Percentiles rank a stretch among this genome's conserved stretches.
Conservation (phyloP, 2,113 vertebrate species). For the Passer domesticus region DNA sequence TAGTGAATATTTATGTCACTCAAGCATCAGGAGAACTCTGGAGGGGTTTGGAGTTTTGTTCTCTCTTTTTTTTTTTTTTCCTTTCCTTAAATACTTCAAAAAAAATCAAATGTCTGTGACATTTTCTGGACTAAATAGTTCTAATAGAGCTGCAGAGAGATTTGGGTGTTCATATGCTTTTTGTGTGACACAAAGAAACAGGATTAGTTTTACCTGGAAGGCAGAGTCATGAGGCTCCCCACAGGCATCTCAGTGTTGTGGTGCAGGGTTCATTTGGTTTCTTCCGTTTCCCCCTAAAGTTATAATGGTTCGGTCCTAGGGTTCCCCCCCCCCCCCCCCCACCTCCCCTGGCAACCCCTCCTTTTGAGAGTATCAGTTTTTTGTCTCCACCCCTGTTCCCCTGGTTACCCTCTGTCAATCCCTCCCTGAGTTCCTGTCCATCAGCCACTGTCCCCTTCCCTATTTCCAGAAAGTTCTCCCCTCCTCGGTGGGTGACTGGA, state of each 20-base stretch:
- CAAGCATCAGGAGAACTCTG: neutral
- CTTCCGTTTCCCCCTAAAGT: no score
- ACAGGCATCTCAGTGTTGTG: neutral
- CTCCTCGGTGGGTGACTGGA: no score
- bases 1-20: conserved; percentile 58
- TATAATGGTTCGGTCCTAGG: no score
- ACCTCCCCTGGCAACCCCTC: no score
- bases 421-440: no score
- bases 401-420: no score
- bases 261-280: no score
- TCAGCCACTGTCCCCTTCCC: no score
- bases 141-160: neutral
- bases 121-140: conserved; percentile 15
- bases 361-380: no score
- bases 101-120: neutral
- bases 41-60: neutral
- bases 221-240: neutral
- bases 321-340: no score
- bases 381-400: no score
- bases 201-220: conserved; percentile 8
- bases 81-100: neutral
- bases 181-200: neutral
- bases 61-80: neutral
- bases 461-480: no score
- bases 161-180: neutral